Conservation (phyloP, 2,797 vertebrate genomes). For the Graptemys geographica region DNA sequence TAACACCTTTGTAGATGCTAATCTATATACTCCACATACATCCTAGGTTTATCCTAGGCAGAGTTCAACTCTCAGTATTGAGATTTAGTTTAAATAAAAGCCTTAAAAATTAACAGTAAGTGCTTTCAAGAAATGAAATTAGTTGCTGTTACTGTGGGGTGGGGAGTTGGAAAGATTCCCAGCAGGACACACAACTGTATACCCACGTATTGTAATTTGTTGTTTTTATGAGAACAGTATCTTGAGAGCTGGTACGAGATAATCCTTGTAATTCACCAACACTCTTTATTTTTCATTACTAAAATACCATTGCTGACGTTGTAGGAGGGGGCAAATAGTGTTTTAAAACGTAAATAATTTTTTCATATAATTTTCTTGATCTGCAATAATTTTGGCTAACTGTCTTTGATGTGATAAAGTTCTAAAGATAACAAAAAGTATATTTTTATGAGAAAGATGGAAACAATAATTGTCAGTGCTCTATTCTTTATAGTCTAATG, state of each 20-base stretch:
- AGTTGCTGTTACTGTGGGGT: not conserved
- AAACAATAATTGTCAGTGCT: not conserved
- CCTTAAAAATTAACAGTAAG: not conserved
- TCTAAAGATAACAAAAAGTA: not conserved
- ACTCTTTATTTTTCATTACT: not conserved
- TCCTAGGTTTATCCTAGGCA: not conserved
- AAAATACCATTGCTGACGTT: not conserved
- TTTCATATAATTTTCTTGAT: not conserved
- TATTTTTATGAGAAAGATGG: not conserved
- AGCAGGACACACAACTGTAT: not conserved
- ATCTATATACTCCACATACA: not conserved
- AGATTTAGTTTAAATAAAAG: not conserved
- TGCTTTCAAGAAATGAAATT: not conserved
- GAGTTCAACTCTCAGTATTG: not conserved
- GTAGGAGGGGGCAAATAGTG: not conserved
- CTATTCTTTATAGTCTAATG: not conserved
- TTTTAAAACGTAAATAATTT: not conserved
- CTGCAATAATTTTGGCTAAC: not conserved
- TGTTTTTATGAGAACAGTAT: not conserved
- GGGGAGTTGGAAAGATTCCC: not conserved
- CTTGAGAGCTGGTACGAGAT: not conserved
- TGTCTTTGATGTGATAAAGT: not conserved
- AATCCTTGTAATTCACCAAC: not conserved
- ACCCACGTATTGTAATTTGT: not conserved
- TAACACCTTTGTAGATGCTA: not conserved